phyloP scores from a whole-genome alignment of 2,113 vertebrate genomes.

The Boulengeromyrus knoepffleri region DNA sequence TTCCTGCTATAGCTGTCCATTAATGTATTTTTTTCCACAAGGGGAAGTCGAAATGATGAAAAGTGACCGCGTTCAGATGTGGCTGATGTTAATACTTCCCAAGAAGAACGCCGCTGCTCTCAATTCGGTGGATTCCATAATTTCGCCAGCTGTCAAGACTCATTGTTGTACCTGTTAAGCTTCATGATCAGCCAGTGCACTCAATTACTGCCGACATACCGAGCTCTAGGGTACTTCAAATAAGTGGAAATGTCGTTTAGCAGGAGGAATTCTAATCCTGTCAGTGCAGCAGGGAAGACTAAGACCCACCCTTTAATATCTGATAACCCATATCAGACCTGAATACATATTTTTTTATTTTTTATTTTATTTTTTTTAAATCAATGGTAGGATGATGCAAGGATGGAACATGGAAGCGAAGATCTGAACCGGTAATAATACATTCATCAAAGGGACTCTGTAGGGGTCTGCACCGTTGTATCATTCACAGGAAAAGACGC shows the following conservation, averaged over 20 bases:
- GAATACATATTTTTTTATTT: not conserved
- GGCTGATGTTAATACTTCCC: not conserved
- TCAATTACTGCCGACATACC: constrained; percentile 51
- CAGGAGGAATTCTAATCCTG: constrained; percentile 42
- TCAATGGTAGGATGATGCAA: not conserved
- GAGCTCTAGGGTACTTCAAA: constrained; percentile 47
- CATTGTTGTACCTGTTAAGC: constrained; percentile 16
- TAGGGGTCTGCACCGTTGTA: not conserved
- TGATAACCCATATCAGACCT: not conserved
- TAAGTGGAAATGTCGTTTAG: constrained; percentile 56
- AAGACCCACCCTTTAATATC: constrained; percentile 26
- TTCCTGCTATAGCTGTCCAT: not conserved
- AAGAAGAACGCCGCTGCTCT: not conserved
- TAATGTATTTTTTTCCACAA: not conserved
- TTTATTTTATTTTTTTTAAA: not conserved
- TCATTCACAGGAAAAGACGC: not conserved
- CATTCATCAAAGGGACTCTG: not conserved
- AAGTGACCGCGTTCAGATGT: not conserved
- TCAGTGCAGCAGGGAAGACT: constrained; percentile 38
- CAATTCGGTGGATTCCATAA: not conserved
- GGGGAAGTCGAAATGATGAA: constrained; percentile 1
- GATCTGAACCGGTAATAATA: not conserved
- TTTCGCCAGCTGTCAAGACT: constrained; percentile 18
- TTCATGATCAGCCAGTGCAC: constrained; percentile 35
- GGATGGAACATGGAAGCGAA: not conserved